Evolutionary conservation across 1,140 invertebrate genomes (phyloP), one percentile per base, ranked within the genome.

Genomic region (Cydia amplana): DNA sequence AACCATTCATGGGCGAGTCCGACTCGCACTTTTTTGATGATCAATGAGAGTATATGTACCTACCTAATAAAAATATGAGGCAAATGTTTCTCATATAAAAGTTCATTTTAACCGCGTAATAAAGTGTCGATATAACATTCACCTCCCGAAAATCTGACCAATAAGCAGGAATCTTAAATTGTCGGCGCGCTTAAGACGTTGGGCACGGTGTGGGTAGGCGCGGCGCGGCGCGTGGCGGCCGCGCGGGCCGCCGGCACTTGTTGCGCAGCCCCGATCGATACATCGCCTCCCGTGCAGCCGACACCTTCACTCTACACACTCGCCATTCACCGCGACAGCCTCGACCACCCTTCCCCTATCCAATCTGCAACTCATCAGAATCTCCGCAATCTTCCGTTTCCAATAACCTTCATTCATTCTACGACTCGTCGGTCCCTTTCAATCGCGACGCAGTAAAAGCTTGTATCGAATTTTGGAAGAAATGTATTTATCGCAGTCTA

Each of bases 191-290:
- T 74, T 55, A 43, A 67, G 75, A 74, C 60, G 74, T 67, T 43
- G 18, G 23, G 55, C 70, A 43, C 23, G 73, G 55, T 43, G 75
- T 80, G 77, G 80, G 75, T 74, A 73, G 43, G 43, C 7, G 36
- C 36, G 73, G 55, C 40, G 72, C 75, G 16, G 36, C 43, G 32
- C 74, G 75, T 70, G 20, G 74, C 65, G 46, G 32, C 46, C 16
- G 67, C 60, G 20, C 23, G 70, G 63, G 28, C 65, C 12, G 32
- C 32, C 78, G 82, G 76, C 85, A 90, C 88, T 90, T 90, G 88
- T 90, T 90, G 88, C 88, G 87, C 88, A 86, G 88, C 81, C 81
- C 76, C 80, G 87, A 90, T 90, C 87, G 87, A 88, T 88, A 84
- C 72, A 73, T 78, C 72, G 70, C 80, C 81, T 74, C 75, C 78